These are phyloP conservation scores for Coregonus ussuriensis DNA, from an alignment of 2,797 vertebrate genomes.

Conservation along the genomic window DNA sequence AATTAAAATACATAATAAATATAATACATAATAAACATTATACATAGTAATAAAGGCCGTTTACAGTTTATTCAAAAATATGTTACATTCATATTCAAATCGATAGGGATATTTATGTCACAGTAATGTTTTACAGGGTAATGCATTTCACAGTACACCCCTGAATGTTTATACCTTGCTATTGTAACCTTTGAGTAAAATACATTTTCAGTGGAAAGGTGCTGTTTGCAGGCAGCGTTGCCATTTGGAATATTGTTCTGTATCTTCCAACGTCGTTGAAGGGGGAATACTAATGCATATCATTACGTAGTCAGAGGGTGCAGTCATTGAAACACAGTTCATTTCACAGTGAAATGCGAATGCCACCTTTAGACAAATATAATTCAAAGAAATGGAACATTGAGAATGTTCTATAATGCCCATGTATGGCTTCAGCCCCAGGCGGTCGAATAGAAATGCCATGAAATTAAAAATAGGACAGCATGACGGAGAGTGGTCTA, in stretches of 20 bases:
- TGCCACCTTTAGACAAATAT: conserved; percentile 77
- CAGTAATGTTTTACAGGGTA: conserved; percentile 57
- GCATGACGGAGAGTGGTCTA: conserved; percentile 74
- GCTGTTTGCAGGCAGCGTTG: conserved; percentile 58
- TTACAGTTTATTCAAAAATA: conserved; percentile 64
- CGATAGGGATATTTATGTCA: conserved; percentile 58
- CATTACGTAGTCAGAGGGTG: conserved; percentile 74
- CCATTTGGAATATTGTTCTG: conserved; percentile 43
- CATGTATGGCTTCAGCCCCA: conserved; percentile 66
- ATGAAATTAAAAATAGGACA: conserved; percentile 82
- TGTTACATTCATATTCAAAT: not conserved
- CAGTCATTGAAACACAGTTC: conserved; percentile 77
- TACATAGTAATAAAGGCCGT: conserved; percentile 40
- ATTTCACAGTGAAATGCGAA: conserved; percentile 79
- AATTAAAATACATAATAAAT: conserved; percentile 1
- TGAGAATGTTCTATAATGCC: conserved; percentile 73
- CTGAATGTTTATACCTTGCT: conserved; percentile 61
- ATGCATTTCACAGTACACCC: conserved; percentile 64
- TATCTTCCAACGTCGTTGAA: conserved; percentile 61
- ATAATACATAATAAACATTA: conserved; percentile 9
- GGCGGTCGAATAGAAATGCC: conserved; percentile 76
- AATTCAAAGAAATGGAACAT: conserved; percentile 76
- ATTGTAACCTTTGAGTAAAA: conserved; percentile 77
- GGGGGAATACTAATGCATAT: conserved; percentile 72
- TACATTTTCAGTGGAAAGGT: conserved; percentile 64